Evolutionary conservation across 2,797 vertebrate species (phyloP).

Genomic region (Pelobates cultripes): DNA sequence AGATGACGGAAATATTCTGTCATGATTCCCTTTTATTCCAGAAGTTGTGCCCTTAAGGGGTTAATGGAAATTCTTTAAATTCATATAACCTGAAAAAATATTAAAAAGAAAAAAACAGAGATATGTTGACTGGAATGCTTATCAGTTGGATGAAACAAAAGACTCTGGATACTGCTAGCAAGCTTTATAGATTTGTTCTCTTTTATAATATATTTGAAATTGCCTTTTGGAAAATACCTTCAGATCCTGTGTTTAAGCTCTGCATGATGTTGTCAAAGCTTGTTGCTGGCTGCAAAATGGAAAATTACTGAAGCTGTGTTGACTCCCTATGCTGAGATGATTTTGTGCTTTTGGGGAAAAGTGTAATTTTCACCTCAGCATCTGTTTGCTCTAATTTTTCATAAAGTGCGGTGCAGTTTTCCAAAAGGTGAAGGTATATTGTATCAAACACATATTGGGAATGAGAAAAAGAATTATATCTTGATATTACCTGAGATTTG

Average conservation of each 20-base stretch:
- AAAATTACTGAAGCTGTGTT: conserved; percentile 49
- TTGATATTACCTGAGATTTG: not conserved
- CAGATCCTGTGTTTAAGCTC: conserved; percentile 51
- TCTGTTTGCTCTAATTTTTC: conserved; percentile 46
- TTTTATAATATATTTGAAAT: conserved; percentile 50
- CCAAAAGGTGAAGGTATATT: conserved; percentile 24
- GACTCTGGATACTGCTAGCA: conserved; percentile 14
- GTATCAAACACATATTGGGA: not conserved
- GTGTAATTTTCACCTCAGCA: conserved; percentile 47
- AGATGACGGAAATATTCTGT: too few relatives aligned
- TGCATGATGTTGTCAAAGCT: conserved; percentile 55
- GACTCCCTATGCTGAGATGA: conserved; percentile 45
- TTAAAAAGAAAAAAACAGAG: too few relatives aligned
- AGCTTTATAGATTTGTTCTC: conserved; percentile 40
- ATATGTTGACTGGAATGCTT: too few relatives aligned
- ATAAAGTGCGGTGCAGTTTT: conserved; percentile 26
- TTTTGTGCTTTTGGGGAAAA: conserved; percentile 49
- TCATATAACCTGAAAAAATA: too few relatives aligned
- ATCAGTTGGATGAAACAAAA: conserved; percentile 21
- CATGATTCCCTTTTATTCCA: too few relatives aligned
- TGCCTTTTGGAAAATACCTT: conserved; percentile 50
- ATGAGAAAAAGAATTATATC: not conserved
- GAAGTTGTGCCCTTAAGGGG: too few relatives aligned
- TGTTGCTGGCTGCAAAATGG: conserved; percentile 53
- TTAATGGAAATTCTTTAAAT: too few relatives aligned